Percentiles rank a stretch among this genome's conserved stretches.
Evolutionary conservation across 2,888 invertebrate species (phyloP).

Genomic region (Osmoderma eremita): DNA sequence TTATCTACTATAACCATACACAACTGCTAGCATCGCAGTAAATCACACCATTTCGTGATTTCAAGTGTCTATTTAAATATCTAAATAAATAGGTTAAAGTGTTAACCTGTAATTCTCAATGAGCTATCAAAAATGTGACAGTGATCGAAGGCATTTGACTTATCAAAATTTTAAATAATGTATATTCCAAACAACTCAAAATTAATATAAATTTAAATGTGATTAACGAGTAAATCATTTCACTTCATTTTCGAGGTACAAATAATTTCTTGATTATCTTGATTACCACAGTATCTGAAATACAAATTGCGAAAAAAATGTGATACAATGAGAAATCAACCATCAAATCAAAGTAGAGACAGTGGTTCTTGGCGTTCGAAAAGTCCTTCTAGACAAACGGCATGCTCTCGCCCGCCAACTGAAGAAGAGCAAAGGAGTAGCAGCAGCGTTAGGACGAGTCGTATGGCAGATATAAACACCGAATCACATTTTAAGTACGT

Average conservation of each 20-base stretch:
- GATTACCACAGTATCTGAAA: background rate
- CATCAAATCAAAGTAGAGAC: slow-evolving; percentile 29
- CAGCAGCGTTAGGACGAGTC: background rate
- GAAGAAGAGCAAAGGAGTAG: slow-evolving; percentile 1
- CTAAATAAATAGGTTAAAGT: background rate
- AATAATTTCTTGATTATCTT: background rate
- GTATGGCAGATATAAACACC: background rate
- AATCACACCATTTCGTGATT: background rate
- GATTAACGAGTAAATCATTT: background rate
- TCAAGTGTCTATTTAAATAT: background rate
- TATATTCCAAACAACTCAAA: slow-evolving; percentile 4
- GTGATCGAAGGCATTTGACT: slow-evolving; percentile 14
- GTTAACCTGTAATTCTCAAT: background rate
- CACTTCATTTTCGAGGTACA: background rate
- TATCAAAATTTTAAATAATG: slow-evolving; percentile 30
- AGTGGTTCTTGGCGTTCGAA: background rate
- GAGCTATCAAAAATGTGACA: slow-evolving; percentile 13
- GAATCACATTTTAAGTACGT: slow-evolving; percentile 21
- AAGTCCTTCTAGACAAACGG: background rate
- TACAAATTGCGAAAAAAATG: slow-evolving; percentile 12
- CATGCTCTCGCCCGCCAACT: too few relatives aligned
- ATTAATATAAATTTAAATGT: slow-evolving; percentile 9
- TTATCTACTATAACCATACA: too few relatives aligned
- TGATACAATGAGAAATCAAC: slow-evolving; percentile 24
- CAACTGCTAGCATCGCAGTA: too few relatives aligned